Percentiles rank a stretch among this genome's conserved stretches.
Evolutionary conservation across 35 echinoderm and acorn worm genomes (phyloP).

Genomic region (Diadema setosum): DNA sequence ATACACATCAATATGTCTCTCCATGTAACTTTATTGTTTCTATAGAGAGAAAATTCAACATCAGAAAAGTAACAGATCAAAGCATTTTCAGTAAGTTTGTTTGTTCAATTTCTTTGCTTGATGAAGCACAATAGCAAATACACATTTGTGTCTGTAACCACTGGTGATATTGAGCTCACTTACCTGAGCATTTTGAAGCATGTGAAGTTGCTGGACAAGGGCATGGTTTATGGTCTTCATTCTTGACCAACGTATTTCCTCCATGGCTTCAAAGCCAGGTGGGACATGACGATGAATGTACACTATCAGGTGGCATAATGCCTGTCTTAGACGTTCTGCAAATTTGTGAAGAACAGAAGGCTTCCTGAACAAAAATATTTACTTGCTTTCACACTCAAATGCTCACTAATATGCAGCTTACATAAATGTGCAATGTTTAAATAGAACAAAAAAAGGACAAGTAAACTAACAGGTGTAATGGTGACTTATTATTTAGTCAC

Average conservation of each 20-base stretch:
- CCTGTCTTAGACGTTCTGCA: constrained; percentile 31
- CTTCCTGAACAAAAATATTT: not conserved
- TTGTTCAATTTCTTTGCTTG: not conserved
- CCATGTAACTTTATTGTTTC: no score
- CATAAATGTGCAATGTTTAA: no score
- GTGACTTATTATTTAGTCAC: no score
- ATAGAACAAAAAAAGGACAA: no score
- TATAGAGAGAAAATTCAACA: no score
- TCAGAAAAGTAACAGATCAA: no score
- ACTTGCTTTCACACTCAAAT: not conserved
- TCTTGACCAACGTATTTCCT: not conserved
- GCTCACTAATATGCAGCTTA: no score
- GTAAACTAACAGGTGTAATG: no score
- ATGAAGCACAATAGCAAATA: not conserved
- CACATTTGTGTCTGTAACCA: not conserved
- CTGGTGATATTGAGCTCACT: not conserved
- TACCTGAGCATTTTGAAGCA: constrained; percentile 24
- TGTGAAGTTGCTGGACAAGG: constrained; percentile 26
- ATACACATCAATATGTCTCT: no score
- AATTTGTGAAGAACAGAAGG: not conserved
- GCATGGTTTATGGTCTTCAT: constrained; percentile 33
- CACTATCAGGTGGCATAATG: constrained; percentile 31
- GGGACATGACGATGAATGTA: constrained; percentile 37
- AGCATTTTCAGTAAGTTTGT: not conserved
- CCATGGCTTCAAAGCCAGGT: constrained; percentile 8